Evolutionary conservation across 1,140 invertebrate genomes (phyloP), one percentile per base, ranked within the genome.

Genomic region (Ceratina japonica): DNA sequence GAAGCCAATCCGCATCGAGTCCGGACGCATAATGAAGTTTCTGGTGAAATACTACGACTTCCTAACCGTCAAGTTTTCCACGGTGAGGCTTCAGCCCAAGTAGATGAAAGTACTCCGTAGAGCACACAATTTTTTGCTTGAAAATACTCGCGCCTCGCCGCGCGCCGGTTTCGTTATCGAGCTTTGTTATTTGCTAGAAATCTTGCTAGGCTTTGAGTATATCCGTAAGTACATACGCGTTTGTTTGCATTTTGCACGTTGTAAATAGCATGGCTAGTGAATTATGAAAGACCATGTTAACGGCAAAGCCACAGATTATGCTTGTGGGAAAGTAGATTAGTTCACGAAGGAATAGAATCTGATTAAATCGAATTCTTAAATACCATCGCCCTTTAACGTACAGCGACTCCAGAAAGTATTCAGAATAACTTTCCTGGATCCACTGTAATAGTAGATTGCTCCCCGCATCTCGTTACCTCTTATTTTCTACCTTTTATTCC

Each of bases 41-140:
- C 82, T 91, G 81, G 91, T 90, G 77, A 89, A 89, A 80, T 91
- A 91, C 87, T 89, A 85, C 82, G 88, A 91, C 76, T 88, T 90
- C 70, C 84, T 91, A 87, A 89, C 81, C 89, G 85, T 91, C 81
- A 90, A 89, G 84, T 92, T 92, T 63, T 75, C 75, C 79, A 89
- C 88, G 90, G 90, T 92, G 87, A 91, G 91, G 77, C 71, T 79
- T 79, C 77, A 74, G 63, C 52, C 37, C 37, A 10, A 73, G 62
- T 64, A 74, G 52, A 73, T 63, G 51, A 71, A n/a, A 51, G 37
- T 44, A 44, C 37, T 44, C 51, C 20, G 49, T 63, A 52, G 37
- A 59, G 4, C 16, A 20, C 4, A 44, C 20, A 7, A 10, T 31
- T 16, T 7, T 44, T 44, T 44, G 37, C 37, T 44, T 44, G 37